Evolutionary conservation across 2,113 vertebrate species (phyloP), one percentile per base, ranked within the genome.

Genomic region (Petaurus breviceps): DNA sequence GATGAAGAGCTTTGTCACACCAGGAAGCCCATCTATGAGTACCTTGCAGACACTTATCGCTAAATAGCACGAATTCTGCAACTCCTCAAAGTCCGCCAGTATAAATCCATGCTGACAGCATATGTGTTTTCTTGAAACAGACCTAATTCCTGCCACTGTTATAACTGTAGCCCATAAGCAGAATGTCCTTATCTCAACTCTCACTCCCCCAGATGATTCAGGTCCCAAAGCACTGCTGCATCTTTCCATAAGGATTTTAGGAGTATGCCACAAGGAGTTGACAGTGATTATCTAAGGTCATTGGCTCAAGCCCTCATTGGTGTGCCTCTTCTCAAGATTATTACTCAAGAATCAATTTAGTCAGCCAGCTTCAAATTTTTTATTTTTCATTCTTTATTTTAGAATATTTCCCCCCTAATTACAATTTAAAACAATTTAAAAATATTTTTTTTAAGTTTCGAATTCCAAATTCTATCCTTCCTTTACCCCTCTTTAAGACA

Each of bases 11-110:
- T 47, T 5, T 0, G 0, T 50, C 49, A 61, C 47, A 90, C 91
- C 25, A 23, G 57, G 31, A 25, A 31, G 26, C 11, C 9, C 68
- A 11, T 16, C 19, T 90, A 77, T 2, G 1, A 0, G 16, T 16
- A 3, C 2, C 10, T 43, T 47, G 50, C 51, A 61, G 46, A 43
- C 50, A 50, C 16, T 77, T 55, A 47, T 0, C 16, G 31, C 91
- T 0, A 5, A 7, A 46, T 25, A 47, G 22, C 43, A 37, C 0
- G 37, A 43, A 11, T 8, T 19, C 51, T 51, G 8, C 2, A 0
- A 6, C 53, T 19, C 19, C 92, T 47, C 12, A 0, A 1, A 50
- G 47, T 19, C 19, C 93, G 46, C 9, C n/a, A 93, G 37, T 43
- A 26, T 25, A 23, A 51, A 57, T 89, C 91, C 53, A n/a, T 26